Evolutionary conservation across 2,888 invertebrate species (phyloP), one percentile per base, ranked within the genome.

Genomic region (Penaeus monodon): DNA sequence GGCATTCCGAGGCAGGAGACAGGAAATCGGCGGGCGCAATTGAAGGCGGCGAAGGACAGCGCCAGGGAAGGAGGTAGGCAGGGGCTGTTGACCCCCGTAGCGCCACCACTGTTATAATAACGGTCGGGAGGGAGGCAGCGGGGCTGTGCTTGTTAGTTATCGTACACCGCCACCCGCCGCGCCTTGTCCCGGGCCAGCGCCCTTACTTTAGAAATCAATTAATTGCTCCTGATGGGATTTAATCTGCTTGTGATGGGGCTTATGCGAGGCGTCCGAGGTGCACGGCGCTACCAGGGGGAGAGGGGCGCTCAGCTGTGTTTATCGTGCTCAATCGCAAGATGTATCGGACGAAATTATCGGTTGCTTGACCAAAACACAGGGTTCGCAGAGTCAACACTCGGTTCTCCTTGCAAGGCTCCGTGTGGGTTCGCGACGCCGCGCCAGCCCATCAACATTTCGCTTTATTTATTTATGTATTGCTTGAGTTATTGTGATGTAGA

Each of bases 31-130:
- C 57, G 57, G 17, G 57, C 57, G 57, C 57, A 57, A 57, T 57
- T 57, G 57, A 57, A 57, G 57, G 57, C 57, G 57, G 38, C 38
- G 73, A 73, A 73, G 73, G 73, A 73, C 38, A 73, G 38, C 73
- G 73, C 73, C 38, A 73, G 73, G 38, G 74, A 27, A 49, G 74
- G 83, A 64, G 65, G 73, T 20, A 66, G 66, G 81, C 81, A 77
- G 84, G 84, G 84, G 84, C 84, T 84, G 84, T 84, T 84, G 84
- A 84, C 84, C 84, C 84, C 84, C 84, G 77, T 38, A 65, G 84
- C 76, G 82, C 70, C 77, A 73, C 70, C 77, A 76, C 84, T 84
- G 84, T 84, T 84, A 84, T 84, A 84, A 84, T 84, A 84, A 84
- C 84, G 84, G 84, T 84, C 57, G 84, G 66, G 84, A 77, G 84